Evolutionary conservation across 37 sponge, comb jelly and placozoan genomes (phyloP).

Genomic region (Agelas oroides): DNA sequence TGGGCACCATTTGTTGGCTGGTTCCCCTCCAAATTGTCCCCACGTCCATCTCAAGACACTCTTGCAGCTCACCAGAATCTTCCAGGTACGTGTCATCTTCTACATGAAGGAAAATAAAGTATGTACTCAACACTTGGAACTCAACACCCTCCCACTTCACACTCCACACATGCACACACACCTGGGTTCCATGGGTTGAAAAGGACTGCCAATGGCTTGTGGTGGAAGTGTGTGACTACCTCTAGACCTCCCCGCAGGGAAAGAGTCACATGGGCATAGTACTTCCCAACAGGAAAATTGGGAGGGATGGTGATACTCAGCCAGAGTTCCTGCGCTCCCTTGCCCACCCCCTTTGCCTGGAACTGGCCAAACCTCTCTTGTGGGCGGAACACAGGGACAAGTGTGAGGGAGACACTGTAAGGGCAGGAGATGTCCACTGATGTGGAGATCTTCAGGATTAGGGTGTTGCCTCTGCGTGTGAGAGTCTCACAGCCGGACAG

Average conservation of each 20-base stretch:
- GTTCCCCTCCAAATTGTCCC: conserved; percentile 81
- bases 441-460: conserved; percentile 53
- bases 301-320: conserved; percentile 69
- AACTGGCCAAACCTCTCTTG: conserved; percentile 78
- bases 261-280: conserved; percentile 63
- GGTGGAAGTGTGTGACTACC: conserved; percentile 56
- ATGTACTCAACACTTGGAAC: neutral
- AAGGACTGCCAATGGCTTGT: conserved; percentile 58
- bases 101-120: conserved; percentile 7
- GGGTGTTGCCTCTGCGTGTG: conserved; percentile 60
- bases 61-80: conserved; percentile 18
- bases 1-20: conserved; percentile 21
- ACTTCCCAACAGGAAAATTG: conserved; percentile 82
- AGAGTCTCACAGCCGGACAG: conserved; percentile 2
- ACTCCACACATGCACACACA: conserved; percentile 42
- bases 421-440: conserved; percentile 28
- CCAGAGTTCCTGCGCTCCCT: conserved; percentile 53
- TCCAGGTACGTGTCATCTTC: conserved; percentile 74
- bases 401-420: conserved; percentile 66
- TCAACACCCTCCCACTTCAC: too few species aligned
- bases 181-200: conserved; percentile 82
- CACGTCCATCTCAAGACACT: conserved; percentile 60
- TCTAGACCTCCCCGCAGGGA: conserved; percentile 35
- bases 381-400: conserved; percentile 63
- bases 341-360: conserved; percentile 61